Conservation (phyloP, 2,797 vertebrate species). For the Anguilla anguilla region DNA sequence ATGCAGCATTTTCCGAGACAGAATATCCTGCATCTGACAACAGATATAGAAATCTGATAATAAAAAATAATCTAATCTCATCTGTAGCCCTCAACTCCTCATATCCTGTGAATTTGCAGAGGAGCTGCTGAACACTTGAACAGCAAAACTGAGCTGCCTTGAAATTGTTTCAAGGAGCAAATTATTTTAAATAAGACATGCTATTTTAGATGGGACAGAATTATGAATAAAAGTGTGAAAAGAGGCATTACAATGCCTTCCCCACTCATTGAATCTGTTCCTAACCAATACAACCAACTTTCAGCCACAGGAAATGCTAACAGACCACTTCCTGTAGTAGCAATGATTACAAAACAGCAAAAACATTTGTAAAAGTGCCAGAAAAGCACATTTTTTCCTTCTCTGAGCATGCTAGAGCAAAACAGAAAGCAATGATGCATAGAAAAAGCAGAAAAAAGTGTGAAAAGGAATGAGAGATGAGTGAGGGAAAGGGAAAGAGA, state of each 20-base stretch:
- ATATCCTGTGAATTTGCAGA: background rate
- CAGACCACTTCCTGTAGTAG: constrained; percentile 50
- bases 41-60: too few relatives aligned
- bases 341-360: constrained; percentile 27
- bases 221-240: constrained; percentile 8
- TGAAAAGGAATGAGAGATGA: constrained; percentile 13
- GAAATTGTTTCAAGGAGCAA: background rate
- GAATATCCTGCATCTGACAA: background rate
- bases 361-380: constrained; percentile 30
- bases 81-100: background rate
- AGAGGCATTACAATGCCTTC: background rate
- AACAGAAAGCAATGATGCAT: background rate
- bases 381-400: constrained; percentile 27
- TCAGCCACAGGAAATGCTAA: constrained; percentile 52
- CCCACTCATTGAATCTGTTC: background rate
- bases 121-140: background rate
- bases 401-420: background rate
- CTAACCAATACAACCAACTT: constrained; percentile 7
- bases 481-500: background rate
- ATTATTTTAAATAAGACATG: background rate
- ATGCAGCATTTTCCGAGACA: background rate
- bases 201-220: background rate
- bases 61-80: too few relatives aligned
- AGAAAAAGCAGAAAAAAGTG: background rate
- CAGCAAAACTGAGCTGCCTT: background rate